Evolutionary conservation across 2,888 invertebrate species (phyloP), one percentile per base, ranked within the genome.

Genomic region (Andrena marginata): DNA sequence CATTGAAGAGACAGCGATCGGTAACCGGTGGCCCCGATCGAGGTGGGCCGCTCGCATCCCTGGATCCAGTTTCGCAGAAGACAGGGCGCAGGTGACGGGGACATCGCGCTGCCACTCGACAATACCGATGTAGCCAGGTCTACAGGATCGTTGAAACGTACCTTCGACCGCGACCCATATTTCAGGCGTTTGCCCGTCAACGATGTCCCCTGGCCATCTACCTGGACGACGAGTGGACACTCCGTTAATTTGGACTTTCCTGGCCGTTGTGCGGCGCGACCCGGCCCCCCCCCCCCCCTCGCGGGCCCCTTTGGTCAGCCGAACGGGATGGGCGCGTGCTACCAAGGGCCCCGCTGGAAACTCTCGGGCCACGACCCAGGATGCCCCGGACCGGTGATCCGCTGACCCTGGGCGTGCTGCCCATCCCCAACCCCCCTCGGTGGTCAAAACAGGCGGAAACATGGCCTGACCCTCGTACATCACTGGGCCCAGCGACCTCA

Each of bases 401-500:
- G 75, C 80, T 91, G 89, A 93, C 93, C 94, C 89, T 91, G 91
- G 93, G 93, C 93, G 93, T 93, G 93, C 92, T 90, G 92, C 91
- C 79, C 92, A 86, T 89, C 91, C 92, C 90, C 87, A 90, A 92
- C 93, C 93, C 91, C 93, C 93, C 90, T 92, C 91, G 92, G 94
- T 91, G 94, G 94, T 94, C 94, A 94, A 94, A 94, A 94, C 94
- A 94, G 94, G 93, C 93, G 93, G 94, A 93, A 93, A 93, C 93
- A 93, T 92, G 92, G 92, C 92, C 93, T 93, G 93, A 93, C 92
- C 93, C 93, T 92, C 93, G 90, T 93, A 92, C 84, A 93, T 94
- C 93, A 93, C 64, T 7, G 65, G 59, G 65, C 60, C 49, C 13
- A 62, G 70, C 33, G 33, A 42, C 70, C 62, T 62, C 70, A 49